These are phyloP conservation scores for Nerophis ophidion DNA, from an alignment of 2,113 vertebrate genomes.

Conservation along the genomic window DNA sequence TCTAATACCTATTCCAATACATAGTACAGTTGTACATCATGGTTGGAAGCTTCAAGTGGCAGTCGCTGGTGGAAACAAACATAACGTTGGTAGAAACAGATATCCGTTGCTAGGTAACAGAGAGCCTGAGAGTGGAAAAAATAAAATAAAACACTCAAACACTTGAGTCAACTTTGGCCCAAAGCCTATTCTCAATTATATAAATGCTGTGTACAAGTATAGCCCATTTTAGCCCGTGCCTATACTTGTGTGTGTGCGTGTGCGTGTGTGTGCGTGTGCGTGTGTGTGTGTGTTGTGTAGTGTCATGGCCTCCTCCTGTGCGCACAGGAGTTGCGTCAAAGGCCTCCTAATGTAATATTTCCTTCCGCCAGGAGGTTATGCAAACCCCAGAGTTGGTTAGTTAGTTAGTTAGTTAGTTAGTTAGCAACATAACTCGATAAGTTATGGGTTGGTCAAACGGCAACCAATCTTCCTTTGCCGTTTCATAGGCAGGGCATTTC, in stretches of 20 bases:
- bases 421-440: no score
- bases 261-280: neutral
- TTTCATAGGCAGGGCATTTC: no score
- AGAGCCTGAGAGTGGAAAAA: constrained; percentile 22
- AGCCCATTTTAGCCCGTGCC: constrained; percentile 1
- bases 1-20: no score
- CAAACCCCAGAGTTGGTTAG: neutral
- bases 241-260: neutral
- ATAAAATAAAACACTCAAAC: constrained; percentile 67
- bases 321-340: neutral
- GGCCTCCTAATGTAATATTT: neutral
- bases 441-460: no score
- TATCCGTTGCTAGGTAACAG: constrained; percentile 76
- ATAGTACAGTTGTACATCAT: neutral
- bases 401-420: no score
- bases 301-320: neutral
- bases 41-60: constrained; percentile 32
- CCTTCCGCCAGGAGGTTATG: neutral
- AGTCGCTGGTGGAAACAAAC: constrained; percentile 59
- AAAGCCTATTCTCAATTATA: constrained; percentile 73
- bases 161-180: constrained; percentile 64
- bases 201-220: constrained; percentile 66
- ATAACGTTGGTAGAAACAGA: constrained; percentile 58
- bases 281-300: neutral
- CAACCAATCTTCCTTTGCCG: no score